Evolutionary conservation across 2,888 invertebrate species (phyloP), one percentile per base, ranked within the genome.

Genomic region (Ophioninae sp.): DNA sequence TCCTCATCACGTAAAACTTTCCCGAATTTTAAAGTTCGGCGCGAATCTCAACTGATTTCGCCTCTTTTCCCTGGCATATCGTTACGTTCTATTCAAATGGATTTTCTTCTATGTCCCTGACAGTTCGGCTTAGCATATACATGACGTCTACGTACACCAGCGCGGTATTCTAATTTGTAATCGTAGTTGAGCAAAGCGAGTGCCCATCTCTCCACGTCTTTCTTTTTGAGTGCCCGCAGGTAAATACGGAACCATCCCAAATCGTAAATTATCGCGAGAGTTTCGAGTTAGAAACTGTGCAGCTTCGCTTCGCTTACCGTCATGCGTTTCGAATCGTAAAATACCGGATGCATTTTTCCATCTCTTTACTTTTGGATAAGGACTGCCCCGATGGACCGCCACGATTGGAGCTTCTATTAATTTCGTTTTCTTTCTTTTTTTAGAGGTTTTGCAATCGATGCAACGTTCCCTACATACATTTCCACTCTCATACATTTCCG

Each of bases 251-350:
- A 90, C 41, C 87, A 44, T 23, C 86, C 78, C 5, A 89, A 37
- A 5, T 90, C 85, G 61, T 86, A 83, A 23, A 88, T 74, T 51
- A 85, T 82, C 0, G 84, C 87, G 17, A 89, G 63, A 0, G 87
- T 85, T 74, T 92, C 91, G 10, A 92, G 72, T 71, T 91, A 90
- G 80, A 88, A 92, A 83, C 89, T 90, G 80, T 91, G 89, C 61
- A 89, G 89, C 56, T 86, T 89, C 0, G 86, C 77, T 82, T 91
- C 90, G 0, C 61, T 41, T 0, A 85, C 86, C 0, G 87, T 88
- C 2, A 90, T 88, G 39, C 88, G 83, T 77, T 89, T 89, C 8
- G 89, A 90, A 86, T 89, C 91, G 81, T 90, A 90, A 63, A 90
- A 90, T 0, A 91, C 77, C 0, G 90, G 90, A 41, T 91, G 90